Conservation (phyloP, 2,797 vertebrate species). For the Diceros bicornis region DNA sequence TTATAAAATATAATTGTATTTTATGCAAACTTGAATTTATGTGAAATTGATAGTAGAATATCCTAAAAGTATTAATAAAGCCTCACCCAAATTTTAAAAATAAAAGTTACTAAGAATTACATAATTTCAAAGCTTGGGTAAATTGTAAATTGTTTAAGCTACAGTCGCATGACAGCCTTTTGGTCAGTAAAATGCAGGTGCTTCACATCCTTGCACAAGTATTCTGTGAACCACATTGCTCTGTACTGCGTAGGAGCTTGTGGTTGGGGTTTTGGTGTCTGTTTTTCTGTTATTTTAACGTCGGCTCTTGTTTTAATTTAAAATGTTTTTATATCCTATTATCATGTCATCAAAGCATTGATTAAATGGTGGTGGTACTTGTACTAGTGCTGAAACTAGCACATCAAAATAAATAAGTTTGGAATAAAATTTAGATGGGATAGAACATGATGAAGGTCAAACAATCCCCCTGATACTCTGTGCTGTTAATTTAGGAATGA, state of each 20-base stretch:
- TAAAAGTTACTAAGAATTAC: constrained; percentile 1
- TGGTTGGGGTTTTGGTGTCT: neutral
- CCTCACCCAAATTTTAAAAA: neutral
- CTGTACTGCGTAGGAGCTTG: neutral
- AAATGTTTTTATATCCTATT: neutral
- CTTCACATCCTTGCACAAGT: neutral
- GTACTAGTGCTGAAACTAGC: neutral
- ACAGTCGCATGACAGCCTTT: neutral
- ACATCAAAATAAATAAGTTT: neutral
- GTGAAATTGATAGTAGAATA: constrained; percentile 5
- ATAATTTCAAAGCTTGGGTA: constrained; percentile 38
- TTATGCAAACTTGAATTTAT: constrained; percentile 32
- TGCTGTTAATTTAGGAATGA: neutral
- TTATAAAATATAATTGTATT: neutral
- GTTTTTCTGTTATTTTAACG: neutral
- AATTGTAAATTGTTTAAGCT: neutral
- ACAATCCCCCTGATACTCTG: neutral
- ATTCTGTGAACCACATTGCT: neutral
- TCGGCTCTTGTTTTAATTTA: neutral
- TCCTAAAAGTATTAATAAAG: constrained; percentile 29
- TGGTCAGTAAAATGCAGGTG: neutral
- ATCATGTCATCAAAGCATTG: neutral
- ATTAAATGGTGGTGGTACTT: neutral
- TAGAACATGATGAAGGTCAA: neutral
- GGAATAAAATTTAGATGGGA: constrained; percentile 12